phyloP scores from a whole-genome alignment of 2,797 vertebrate species.

The Gymnodraco acuticeps region DNA sequence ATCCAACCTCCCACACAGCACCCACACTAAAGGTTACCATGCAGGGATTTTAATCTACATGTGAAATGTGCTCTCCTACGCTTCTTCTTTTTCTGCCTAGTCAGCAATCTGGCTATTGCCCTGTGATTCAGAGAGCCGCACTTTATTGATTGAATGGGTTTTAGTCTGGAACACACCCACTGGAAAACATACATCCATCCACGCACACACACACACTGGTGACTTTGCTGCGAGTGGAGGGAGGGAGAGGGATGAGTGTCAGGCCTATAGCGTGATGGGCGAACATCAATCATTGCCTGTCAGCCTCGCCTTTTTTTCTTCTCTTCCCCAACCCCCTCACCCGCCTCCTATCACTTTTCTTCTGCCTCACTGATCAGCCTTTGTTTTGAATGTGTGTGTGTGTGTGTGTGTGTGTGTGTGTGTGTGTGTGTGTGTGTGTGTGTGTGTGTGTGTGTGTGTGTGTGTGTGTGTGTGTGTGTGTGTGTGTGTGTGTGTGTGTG shows the following conservation, averaged over 20 bases:
- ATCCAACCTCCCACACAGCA: conserved; percentile 46
- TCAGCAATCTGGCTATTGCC: conserved; percentile 81
- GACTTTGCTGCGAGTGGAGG: conserved; percentile 75
- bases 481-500: too few species aligned
- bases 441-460: too few species aligned
- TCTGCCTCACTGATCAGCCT: conserved; percentile 80
- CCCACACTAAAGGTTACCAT: conserved; percentile 77
- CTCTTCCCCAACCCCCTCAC: conserved; percentile 8
- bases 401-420: neutral
- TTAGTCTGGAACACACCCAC: conserved; percentile 70
- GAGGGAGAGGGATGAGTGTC: conserved; percentile 76
- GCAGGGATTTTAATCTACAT: conserved; percentile 84
- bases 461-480: too few species aligned
- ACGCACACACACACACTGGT: conserved; percentile 58
- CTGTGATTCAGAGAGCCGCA: conserved; percentile 75
- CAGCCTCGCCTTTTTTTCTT: conserved; percentile 64
- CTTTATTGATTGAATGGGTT: conserved; percentile 86
- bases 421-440: neutral
- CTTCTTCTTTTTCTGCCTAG: conserved; percentile 73
- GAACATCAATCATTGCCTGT: conserved; percentile 84
- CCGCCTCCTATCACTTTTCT: conserved; percentile 67
- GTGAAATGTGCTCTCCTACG: conserved; percentile 80
- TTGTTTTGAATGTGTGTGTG: conserved; percentile 70
- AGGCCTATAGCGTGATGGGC: conserved; percentile 76
- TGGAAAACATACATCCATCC: conserved; percentile 49